These are phyloP conservation scores for Ginglymostoma cirratum DNA, from an alignment of 2,113 vertebrate species.

Conservation along the genomic window DNA sequence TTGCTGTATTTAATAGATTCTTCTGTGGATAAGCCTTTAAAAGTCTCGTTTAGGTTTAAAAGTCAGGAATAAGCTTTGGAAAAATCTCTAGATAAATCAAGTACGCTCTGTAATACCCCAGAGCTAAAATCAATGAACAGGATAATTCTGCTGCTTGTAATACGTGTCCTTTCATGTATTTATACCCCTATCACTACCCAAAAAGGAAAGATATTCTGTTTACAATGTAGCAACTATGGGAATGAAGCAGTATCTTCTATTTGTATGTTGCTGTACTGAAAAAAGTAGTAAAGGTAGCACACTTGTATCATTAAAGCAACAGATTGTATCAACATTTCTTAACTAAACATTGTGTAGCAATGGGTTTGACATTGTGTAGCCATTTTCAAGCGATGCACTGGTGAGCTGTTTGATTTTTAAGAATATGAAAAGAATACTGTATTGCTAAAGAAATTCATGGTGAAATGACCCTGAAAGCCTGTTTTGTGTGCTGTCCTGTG, in stretches of 20 bases:
- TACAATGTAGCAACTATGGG: not conserved
- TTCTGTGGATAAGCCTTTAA: slow-evolving; percentile 73
- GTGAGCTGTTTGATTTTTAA: not conserved
- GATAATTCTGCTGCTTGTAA: slow-evolving; percentile 83
- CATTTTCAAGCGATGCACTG: not conserved
- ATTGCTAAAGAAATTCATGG: not conserved
- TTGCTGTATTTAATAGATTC: slow-evolving; percentile 66
- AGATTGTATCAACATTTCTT: not conserved
- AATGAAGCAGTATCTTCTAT: not conserved
- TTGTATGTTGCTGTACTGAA: not conserved
- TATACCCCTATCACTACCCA: slow-evolving; percentile 47
- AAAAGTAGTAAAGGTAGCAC: not conserved
- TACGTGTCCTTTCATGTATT: slow-evolving; percentile 52
- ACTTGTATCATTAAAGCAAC: not conserved
- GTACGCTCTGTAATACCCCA: slow-evolving; percentile 89
- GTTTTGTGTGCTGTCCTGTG: not conserved
- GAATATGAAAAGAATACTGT: not conserved
- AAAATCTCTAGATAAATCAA: slow-evolving; percentile 82
- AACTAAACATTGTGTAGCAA: not conserved
- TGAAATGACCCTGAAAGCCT: not conserved
- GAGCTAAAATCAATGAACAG: slow-evolving; percentile 93
- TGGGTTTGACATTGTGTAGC: not conserved
- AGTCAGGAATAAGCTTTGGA: slow-evolving; percentile 76
- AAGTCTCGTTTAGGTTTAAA: slow-evolving; percentile 85
- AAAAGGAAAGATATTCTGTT: slow-evolving; percentile 40